Base-by-base conservation (phyloP, 1,140 invertebrate species). In the Sinonovacula constricta region DNA sequence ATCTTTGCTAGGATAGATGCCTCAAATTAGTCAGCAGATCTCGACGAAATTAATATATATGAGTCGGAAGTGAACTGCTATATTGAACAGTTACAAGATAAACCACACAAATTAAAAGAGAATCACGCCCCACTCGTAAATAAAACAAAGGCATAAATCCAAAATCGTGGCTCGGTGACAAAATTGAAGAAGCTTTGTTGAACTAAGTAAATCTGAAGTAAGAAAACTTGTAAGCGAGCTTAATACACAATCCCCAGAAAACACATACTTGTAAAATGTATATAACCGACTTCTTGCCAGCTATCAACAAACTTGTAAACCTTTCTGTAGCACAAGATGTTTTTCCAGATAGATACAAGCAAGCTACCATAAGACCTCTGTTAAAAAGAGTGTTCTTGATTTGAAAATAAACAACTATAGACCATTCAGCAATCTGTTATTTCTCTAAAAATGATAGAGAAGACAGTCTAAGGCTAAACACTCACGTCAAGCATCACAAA, bases 371-470 rank as follows among this genome's bases (percentile, higher is more conserved):
- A n/a, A 66, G 34, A 57, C 54, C 54, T 57, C 22, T 57, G 54
- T 57, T 57, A 57, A 57, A 39, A 66, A 66, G 36, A n/a, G 33
- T 24, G 63, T 31, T 24, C 33, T 66, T 22, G 63, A 66, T 22
- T 45, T 39, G 28, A 14, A 36, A 36, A 39, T 66, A 18, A 39
- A 18, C 4, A 66, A 66, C 36, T 66, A 66, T 36, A 66, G 66
- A 22, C 45, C 66, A 12, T 18, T 57, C 7, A 57, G 54, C 28
- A 57, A 57, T 57, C 24, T 57, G 54, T 10, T 26, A 22, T 68
- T 68, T 68, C 49, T 53, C 7, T 70, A 51, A 57, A 70, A 70
- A 70, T 45, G 67, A 70, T 57, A 70, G 57, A 45, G 49, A 26
- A 18, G 67, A 28, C 3, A 51, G 56, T 33, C 57, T 15, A 18